Conservation (phyloP, 2,888 invertebrate species). For the Plebejus melissa region DNA sequence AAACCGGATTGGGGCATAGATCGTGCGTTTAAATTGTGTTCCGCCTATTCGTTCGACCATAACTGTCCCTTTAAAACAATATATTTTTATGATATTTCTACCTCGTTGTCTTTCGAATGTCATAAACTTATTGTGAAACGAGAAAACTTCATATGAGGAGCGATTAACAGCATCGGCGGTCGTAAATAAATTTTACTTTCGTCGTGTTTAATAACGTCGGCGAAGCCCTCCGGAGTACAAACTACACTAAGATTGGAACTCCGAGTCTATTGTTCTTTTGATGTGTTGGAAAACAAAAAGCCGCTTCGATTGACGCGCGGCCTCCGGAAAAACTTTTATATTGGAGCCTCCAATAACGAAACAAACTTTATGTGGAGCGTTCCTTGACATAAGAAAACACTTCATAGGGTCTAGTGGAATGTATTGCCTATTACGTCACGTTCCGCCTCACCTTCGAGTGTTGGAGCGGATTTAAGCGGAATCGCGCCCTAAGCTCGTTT, state of each 20-base stretch:
- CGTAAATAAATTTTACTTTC: slow-evolving; percentile 26
- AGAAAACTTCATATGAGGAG: neutral
- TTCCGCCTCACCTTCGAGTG: slow-evolving; percentile 17
- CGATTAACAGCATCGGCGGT: slow-evolving; percentile 12
- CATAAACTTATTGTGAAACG: slow-evolving; percentile 18
- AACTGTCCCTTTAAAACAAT: slow-evolving; percentile 7
- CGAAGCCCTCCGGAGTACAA: slow-evolving; percentile 5
- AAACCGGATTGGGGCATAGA: slow-evolving; percentile 12
- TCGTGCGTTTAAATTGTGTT: neutral
- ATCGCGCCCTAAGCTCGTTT: slow-evolving; percentile 18
- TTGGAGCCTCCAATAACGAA: slow-evolving; percentile 27
- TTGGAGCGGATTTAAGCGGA: neutral
- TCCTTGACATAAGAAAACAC: slow-evolving; percentile 28
- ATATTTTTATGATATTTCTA: slow-evolving; percentile 7
- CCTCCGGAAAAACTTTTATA: slow-evolving; percentile 29
- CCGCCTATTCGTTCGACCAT: slow-evolving; percentile 8
- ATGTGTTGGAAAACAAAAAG: slow-evolving; percentile 30
- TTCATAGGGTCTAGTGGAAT: slow-evolving; percentile 26
- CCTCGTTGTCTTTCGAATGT: neutral
- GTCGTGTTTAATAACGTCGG: slow-evolving; percentile 20
- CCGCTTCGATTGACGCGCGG: slow-evolving; percentile 30
- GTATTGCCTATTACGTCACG: slow-evolving; percentile 24
- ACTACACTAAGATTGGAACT: slow-evolving; percentile 27
- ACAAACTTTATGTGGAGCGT: slow-evolving; percentile 27
- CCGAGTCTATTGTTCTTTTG: slow-evolving; percentile 30